Percentiles rank a stretch among this genome's conserved stretches.
phyloP scores from a whole-genome alignment of 2,888 invertebrate genomes.

The Hydraecia micacea region DNA sequence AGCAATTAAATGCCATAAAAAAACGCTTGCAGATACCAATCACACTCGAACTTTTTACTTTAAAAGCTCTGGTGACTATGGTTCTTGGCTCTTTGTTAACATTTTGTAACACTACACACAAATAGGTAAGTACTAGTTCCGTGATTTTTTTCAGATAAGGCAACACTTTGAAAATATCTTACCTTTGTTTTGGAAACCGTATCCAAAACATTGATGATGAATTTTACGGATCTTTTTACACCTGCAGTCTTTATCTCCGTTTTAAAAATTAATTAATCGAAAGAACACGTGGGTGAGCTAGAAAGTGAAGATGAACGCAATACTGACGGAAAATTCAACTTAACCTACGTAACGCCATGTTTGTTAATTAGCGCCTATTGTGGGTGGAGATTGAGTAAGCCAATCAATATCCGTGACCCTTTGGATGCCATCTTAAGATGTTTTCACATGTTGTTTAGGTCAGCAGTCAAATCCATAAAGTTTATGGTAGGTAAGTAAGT shows the following conservation, averaged over 20 bases:
- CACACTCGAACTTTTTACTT: constrained; percentile 35
- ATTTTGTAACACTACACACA: neutral
- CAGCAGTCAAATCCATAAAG: constrained; percentile 12
- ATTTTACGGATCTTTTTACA: neutral
- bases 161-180: neutral
- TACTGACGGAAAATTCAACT: constrained; percentile 13
- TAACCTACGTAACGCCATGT: constrained; percentile 35
- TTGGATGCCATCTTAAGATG: constrained; percentile 7
- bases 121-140: neutral
- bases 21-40: constrained; percentile 57
- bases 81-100: neutral
- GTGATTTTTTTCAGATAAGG: neutral
- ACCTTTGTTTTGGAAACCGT: neutral
- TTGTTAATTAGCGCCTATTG: constrained; percentile 47
- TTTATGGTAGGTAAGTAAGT: constrained; percentile 1
- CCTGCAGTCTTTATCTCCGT: neutral
- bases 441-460: constrained; percentile 36
- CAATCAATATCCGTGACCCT: constrained; percentile 32
- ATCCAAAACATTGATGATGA: neutral
- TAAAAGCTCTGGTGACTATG: constrained; percentile 26
- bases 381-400: constrained; percentile 53
- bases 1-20: constrained; percentile 76
- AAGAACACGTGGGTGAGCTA: constrained; percentile 21
- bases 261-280: neutral
- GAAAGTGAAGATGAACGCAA: constrained; percentile 24